These are phyloP conservation scores for Rotaria sp. DNA, from an alignment of 2,888 invertebrate genomes.

Conservation along the genomic window DNA sequence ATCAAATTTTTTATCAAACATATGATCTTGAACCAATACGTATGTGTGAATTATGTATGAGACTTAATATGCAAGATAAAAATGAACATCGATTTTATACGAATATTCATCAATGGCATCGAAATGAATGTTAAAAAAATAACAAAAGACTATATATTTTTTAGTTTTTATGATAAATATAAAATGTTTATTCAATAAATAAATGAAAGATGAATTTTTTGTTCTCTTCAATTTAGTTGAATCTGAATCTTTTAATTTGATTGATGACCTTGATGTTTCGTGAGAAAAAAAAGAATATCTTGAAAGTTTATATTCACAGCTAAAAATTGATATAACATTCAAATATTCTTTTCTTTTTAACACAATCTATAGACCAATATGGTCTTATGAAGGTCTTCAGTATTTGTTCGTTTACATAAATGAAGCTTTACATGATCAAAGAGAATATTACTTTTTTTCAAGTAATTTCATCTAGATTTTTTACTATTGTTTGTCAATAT, in stretches of 20 bases:
- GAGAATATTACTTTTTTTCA: too few species aligned
- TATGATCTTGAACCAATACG: slow-evolving; percentile 32
- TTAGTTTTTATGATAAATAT: background rate
- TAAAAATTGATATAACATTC: too few species aligned
- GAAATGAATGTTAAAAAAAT: background rate
- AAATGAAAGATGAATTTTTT: background rate
- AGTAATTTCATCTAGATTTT: too few species aligned
- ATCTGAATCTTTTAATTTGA: background rate
- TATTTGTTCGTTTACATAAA: too few species aligned
- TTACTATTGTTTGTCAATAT: too few species aligned
- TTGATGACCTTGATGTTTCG: background rate
- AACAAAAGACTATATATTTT: background rate
- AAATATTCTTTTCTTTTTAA: too few species aligned
- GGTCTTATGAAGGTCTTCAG: too few species aligned
- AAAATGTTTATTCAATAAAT: background rate
- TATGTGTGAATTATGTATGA: slow-evolving; percentile 39
- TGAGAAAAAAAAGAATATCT: background rate
- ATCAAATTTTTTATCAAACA: slow-evolving; percentile 22
- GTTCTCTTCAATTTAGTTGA: too few species aligned
- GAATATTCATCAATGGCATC: slow-evolving; percentile 13
- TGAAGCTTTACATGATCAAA: too few species aligned
- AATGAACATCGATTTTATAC: background rate
- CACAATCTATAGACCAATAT: too few species aligned
- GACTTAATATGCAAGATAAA: slow-evolving; percentile 14
- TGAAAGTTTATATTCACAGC: too few species aligned